Conservation (phyloP, 2,888 invertebrate species). For the Agrotis ipsilon region DNA sequence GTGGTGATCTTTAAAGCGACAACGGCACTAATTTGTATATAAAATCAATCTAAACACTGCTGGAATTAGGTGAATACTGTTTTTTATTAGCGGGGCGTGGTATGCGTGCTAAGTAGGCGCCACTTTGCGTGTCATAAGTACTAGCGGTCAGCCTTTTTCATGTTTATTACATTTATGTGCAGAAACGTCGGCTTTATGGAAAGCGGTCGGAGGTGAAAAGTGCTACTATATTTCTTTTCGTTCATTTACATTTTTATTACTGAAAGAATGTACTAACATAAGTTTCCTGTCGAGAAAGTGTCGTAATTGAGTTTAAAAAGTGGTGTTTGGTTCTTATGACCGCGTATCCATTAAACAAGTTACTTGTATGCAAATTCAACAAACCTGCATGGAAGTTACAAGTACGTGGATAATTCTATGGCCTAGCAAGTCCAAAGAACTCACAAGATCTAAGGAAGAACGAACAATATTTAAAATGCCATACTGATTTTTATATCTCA, state of each 20-base stretch:
- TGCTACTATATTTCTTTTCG: constrained; percentile 23
- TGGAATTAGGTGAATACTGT: constrained; percentile 35
- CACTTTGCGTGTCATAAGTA: constrained; percentile 56
- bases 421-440: no score
- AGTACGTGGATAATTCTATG: no score
- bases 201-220: constrained; percentile 21
- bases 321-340: no score
- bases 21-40: no score
- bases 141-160: constrained; percentile 35
- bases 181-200: constrained; percentile 41
- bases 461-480: no score
- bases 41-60: constrained; percentile 6
- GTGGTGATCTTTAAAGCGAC: no score
- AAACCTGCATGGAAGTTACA: no score
- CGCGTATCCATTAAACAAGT: no score
- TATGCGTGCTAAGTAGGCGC: constrained; percentile 45
- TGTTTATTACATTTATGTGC: constrained; percentile 56
- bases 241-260: constrained; percentile 42
- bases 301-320: no score
- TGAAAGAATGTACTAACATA: background rate
- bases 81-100: constrained; percentile 28
- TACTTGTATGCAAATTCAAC: no score
- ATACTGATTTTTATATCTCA: no score
- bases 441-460: no score
- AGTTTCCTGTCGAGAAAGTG: background rate